These are phyloP conservation scores for Pitta sordida DNA, from an alignment of 2,113 vertebrate genomes.

Conservation along the genomic window DNA sequence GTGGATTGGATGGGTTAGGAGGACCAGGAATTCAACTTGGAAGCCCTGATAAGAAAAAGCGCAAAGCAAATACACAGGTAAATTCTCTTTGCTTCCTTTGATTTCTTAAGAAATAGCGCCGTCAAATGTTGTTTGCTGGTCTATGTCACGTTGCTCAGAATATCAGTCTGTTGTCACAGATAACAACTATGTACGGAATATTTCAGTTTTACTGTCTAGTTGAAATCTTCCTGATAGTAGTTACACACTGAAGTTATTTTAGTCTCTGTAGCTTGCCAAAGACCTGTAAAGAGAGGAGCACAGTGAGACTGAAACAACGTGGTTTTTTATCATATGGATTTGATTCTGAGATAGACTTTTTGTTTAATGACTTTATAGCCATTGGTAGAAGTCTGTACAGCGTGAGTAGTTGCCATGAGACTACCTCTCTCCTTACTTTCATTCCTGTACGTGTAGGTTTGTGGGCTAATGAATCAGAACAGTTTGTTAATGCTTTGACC, in stretches of 20 bases:
- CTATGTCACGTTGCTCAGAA: neutral
- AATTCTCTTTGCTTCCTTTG: neutral
- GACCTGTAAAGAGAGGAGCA: neutral
- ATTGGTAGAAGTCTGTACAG: neutral
- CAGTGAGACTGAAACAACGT: neutral
- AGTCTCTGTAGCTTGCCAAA: neutral
- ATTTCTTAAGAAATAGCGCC: neutral
- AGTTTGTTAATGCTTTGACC: neutral
- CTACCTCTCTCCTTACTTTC: neutral
- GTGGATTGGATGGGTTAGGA: slow-evolving; percentile 82
- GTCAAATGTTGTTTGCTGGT: neutral
- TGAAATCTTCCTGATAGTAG: neutral
- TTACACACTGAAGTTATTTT: neutral
- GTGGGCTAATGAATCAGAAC: neutral
- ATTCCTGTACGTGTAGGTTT: neutral
- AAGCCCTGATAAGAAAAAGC: slow-evolving; percentile 86
- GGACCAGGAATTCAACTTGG: slow-evolving; percentile 77
- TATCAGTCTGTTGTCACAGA: neutral
- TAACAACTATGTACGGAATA: neutral
- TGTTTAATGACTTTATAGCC: neutral
- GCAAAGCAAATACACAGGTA: slow-evolving; percentile 81
- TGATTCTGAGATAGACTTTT: neutral
- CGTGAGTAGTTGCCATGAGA: neutral
- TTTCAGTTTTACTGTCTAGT: neutral
- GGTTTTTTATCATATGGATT: neutral